Conservation (phyloP, 2,113 vertebrate genomes). For the Cololabis saira region DNA sequence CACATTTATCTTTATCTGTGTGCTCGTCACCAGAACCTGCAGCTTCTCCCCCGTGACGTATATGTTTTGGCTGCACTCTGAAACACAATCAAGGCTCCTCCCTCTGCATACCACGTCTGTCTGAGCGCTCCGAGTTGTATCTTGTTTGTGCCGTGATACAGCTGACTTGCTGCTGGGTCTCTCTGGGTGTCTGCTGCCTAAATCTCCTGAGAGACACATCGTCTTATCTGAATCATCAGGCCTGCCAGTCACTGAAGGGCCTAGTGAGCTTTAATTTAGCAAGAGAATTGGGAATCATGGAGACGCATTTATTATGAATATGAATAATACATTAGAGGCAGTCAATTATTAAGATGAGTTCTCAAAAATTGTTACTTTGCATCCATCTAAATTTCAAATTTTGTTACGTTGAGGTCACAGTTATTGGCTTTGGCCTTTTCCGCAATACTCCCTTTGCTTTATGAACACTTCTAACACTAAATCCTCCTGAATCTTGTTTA, state of each 20-base stretch:
- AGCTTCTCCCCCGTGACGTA: neutral
- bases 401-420: slow-evolving; percentile 1
- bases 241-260: slow-evolving; percentile 48
- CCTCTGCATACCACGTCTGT: slow-evolving; percentile 9
- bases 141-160: slow-evolving; percentile 39
- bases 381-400: slow-evolving; percentile 17
- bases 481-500: no score
- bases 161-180: slow-evolving; percentile 25
- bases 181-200: slow-evolving; percentile 25
- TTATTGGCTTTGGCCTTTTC: neutral
- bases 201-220: slow-evolving; percentile 33
- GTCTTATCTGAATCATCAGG: slow-evolving; percentile 49
- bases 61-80: slow-evolving; percentile 13
- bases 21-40: slow-evolving; percentile 9
- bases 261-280: slow-evolving; percentile 24
- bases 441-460: no score
- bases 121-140: slow-evolving; percentile 9
- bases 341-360: slow-evolving; percentile 31
- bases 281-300: slow-evolving; percentile 33
- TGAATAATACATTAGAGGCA: slow-evolving; percentile 53
- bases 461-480: no score
- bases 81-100: slow-evolving; percentile 11
- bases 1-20: neutral
- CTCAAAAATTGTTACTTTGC: neutral
- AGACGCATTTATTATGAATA: slow-evolving; percentile 34